Base-by-base conservation (phyloP, 1,140 invertebrate genomes). In the Megalopta genalis region DNA sequence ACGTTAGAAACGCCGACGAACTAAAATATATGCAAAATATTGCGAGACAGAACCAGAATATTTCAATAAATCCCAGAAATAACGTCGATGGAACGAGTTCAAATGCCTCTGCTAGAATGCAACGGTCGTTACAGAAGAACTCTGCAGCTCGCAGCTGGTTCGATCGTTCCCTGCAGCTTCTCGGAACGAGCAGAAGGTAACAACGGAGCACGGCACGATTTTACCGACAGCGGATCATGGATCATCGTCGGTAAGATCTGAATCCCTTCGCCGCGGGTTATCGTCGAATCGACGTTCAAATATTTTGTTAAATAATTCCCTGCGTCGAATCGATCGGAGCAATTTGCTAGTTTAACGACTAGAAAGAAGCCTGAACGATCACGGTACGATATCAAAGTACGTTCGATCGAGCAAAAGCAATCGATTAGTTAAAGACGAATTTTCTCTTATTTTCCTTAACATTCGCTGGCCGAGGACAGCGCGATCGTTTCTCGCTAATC, bases 321-420 rank as follows among this genome's bases (percentile, higher is more conserved):
- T n/a, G 18, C n/a, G 2, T n/a, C 54, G 18, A 9, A n/a, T 57
- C 6, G 8, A 57, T n/a, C 6, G 4, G 21, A 57, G 9, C 8
- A 8, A 57, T n/a, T 21, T 0, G 18, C 7, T 57, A 8, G 0
- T n/a, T n/a, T 7, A 57, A 57, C 8, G 6, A n/a, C 7, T 57
- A n/a, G 1, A n/a, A 1, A n/a, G 7, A 2, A n/a, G 8, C 8
- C 21, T n/a, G 8, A n/a, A 5, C n/a, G n/a, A n/a, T 6, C 0
- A n/a, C n/a, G 9, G 7, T 57, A 57, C 8, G 8, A 57, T n/a
- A 57, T 7, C n/a, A 57, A 57, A 57, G 7, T 57, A 9, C 6
- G n/a, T 8, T 21, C 7, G 7, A n/a, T 9, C 7, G 21, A 0
- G 0, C 7, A n/a, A 2, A 2, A 57, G 1, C 54, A 6, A n/a